phyloP scores from a whole-genome alignment of 1,140 invertebrate genomes.

The Macrobrachium nipponense region DNA sequence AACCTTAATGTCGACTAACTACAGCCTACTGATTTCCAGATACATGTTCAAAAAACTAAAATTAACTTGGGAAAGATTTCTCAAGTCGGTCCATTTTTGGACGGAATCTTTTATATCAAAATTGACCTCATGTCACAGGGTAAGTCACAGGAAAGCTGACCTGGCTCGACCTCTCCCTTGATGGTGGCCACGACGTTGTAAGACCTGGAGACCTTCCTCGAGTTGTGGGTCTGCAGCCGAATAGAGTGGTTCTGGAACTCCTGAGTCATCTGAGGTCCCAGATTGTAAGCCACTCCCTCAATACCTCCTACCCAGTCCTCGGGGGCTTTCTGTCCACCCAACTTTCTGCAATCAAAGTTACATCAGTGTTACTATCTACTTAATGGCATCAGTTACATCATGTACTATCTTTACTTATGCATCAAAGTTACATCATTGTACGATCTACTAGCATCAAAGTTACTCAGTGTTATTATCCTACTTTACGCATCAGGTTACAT shows the following conservation, averaged over 20 bases:
- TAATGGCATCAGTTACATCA: background rate
- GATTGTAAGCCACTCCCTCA: constrained; percentile 74
- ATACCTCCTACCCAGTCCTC: constrained; percentile 71
- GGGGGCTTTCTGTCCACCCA: constrained; percentile 68
- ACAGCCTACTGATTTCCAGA: constrained; percentile 67
- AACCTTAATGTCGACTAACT: constrained; percentile 57
- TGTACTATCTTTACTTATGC: background rate
- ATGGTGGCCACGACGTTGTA: constrained; percentile 66
- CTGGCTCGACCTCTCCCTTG: constrained; percentile 64
- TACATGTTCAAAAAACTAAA: too few relatives aligned
- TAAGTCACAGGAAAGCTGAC: constrained; percentile 9
- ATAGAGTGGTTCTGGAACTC: constrained; percentile 72
- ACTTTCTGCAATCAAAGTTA: constrained; percentile 13
- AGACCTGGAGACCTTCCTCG: constrained; percentile 63
- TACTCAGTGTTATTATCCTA: too few relatives aligned
- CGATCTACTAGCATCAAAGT: too few relatives aligned
- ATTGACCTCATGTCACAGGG: too few relatives aligned
- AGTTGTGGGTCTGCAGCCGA: constrained; percentile 70
- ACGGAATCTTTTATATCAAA: too few relatives aligned
- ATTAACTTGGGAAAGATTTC: too few relatives aligned
- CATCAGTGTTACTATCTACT: background rate
- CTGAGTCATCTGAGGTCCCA: constrained; percentile 73
- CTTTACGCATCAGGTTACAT: too few relatives aligned
- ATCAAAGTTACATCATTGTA: background rate
- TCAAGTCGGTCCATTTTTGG: too few relatives aligned